phyloP scores from a whole-genome alignment of 2,888 invertebrate species.

The Schizotus pectinicornis region DNA sequence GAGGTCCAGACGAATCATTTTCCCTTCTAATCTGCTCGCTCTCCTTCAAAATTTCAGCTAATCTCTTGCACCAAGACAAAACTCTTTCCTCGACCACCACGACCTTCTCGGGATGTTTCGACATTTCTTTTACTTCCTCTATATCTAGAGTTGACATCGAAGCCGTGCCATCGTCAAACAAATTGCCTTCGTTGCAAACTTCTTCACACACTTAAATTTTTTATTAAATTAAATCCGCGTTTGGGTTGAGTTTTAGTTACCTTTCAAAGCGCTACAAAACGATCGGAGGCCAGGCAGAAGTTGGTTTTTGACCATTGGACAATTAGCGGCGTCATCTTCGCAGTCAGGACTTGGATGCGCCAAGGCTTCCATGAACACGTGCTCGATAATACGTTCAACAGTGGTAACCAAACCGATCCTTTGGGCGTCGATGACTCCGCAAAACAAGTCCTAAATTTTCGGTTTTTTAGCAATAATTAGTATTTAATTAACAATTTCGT shows the following conservation, averaged over 20 bases:
- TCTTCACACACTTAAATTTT: slow-evolving; percentile 76
- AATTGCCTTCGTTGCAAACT: slow-evolving; percentile 77
- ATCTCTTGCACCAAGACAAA: slow-evolving; percentile 78
- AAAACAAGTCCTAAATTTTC: slow-evolving; percentile 62
- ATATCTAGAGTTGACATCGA: slow-evolving; percentile 60
- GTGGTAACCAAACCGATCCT: slow-evolving; percentile 84
- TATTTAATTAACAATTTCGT: slow-evolving; percentile 1
- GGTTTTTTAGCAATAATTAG: neutral
- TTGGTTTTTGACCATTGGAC: slow-evolving; percentile 83
- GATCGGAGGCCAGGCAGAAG: slow-evolving; percentile 82
- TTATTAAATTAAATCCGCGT: neutral
- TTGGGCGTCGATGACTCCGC: slow-evolving; percentile 80
- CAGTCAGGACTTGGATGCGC: slow-evolving; percentile 81
- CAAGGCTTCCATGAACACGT: slow-evolving; percentile 89
- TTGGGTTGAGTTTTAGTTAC: slow-evolving; percentile 51
- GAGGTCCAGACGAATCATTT: slow-evolving; percentile 88
- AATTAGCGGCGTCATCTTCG: slow-evolving; percentile 79
- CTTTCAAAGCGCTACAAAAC: slow-evolving; percentile 89
- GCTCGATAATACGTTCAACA: slow-evolving; percentile 85
- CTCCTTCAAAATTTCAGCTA: slow-evolving; percentile 85
- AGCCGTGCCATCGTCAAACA: slow-evolving; percentile 76
- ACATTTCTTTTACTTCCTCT: slow-evolving; percentile 73
- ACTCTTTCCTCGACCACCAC: slow-evolving; percentile 75
- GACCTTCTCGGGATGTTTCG: slow-evolving; percentile 71
- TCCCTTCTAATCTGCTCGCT: slow-evolving; percentile 91